Percentiles rank a stretch among this genome's conserved stretches.
phyloP scores from a whole-genome alignment of 2,797 vertebrate genomes.

The Taenioides sp. region DNA sequence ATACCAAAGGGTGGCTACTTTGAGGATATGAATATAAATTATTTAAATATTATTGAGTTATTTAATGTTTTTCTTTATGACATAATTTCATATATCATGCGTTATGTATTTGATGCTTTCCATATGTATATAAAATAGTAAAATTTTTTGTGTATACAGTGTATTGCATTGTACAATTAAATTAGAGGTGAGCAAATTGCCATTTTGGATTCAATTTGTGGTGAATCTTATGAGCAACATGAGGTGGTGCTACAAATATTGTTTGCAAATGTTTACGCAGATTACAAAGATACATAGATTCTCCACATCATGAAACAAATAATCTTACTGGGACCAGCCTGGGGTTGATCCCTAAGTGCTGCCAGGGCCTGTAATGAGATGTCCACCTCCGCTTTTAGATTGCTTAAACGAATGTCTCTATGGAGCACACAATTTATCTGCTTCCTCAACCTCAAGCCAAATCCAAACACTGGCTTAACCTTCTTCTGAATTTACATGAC shows the following conservation, averaged over 20 bases:
- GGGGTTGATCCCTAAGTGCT: neutral
- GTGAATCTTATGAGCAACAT: neutral
- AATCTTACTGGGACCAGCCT: neutral
- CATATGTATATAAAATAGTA: too few relatives aligned
- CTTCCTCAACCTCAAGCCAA: neutral
- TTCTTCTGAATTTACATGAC: too few relatives aligned
- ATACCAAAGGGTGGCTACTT: too few relatives aligned
- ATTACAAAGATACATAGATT: neutral
- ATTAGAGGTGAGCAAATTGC: neutral
- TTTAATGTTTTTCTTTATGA: too few relatives aligned
- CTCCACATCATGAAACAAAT: neutral
- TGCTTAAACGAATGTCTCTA: neutral
- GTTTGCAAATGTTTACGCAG: too few relatives aligned
- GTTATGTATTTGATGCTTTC: too few relatives aligned
- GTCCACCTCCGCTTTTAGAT: neutral
- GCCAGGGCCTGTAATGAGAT: conserved; percentile 1
- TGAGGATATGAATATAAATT: too few relatives aligned
- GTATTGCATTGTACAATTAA: neutral
- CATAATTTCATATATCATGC: too few relatives aligned
- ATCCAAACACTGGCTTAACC: neutral
- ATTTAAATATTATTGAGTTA: too few relatives aligned
- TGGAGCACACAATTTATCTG: neutral
- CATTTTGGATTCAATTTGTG: too few relatives aligned
- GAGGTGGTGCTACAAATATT: neutral
- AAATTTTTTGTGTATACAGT: too few relatives aligned